These are phyloP conservation scores for Copidosoma aretas DNA, from an alignment of 2,888 invertebrate species.

Conservation along the genomic window DNA sequence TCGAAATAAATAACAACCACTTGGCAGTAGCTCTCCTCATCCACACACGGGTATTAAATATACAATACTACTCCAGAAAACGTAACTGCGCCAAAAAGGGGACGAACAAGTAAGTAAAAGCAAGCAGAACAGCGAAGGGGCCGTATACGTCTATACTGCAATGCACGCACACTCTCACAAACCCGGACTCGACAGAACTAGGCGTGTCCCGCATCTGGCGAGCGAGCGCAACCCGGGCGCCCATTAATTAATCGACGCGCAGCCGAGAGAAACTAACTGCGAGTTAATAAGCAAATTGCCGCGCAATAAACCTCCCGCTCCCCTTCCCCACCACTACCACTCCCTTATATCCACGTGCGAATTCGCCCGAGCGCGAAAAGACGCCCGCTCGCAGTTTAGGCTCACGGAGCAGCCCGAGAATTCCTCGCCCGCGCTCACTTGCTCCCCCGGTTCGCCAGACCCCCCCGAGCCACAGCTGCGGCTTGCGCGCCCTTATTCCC, in stretches of 20 bases:
- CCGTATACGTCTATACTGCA: no score
- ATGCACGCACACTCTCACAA: no score
- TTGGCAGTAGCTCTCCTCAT: no score
- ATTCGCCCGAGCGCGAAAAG: slow-evolving; percentile 24
- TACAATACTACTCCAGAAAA: no score
- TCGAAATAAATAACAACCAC: no score
- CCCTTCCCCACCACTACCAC: not conserved
- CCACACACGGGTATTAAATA: no score
- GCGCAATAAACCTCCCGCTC: slow-evolving; percentile 53
- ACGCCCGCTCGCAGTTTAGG: not conserved
- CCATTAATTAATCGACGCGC: slow-evolving; percentile 44
- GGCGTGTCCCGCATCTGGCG: slow-evolving; percentile 60
- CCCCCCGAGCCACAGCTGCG: slow-evolving; percentile 62
- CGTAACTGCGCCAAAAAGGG: no score
- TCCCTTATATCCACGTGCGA: not conserved
- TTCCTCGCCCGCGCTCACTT: slow-evolving; percentile 47
- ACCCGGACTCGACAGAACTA: not conserved
- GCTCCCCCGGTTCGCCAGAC: slow-evolving; percentile 60
- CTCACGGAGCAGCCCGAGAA: slow-evolving; percentile 21
- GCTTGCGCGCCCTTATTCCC: slow-evolving; percentile 48
- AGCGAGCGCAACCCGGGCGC: slow-evolving; percentile 36
- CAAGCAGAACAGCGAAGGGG: no score
- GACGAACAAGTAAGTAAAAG: no score
- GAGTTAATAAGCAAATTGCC: slow-evolving; percentile 64
- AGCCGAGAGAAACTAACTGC: slow-evolving; percentile 61